Percentiles rank a stretch among this genome's conserved stretches.
Conservation (phyloP, 1,140 invertebrate species). For the Zaprionus nigranus region DNA sequence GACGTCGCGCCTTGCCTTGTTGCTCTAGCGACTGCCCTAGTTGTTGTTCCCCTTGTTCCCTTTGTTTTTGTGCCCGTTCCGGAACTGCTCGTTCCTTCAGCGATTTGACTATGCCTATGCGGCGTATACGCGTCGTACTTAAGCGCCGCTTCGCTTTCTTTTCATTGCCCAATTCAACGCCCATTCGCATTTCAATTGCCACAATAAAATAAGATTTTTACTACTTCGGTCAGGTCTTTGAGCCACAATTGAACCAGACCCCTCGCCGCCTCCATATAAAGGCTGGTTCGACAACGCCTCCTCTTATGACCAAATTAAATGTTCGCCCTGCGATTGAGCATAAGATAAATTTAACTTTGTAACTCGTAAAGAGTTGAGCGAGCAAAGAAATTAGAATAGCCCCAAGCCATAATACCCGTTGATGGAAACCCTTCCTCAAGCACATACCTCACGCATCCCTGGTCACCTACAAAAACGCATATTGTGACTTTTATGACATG, state of each 20-base stretch:
- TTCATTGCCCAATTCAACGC: conserved; percentile 81
- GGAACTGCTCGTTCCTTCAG: not conserved
- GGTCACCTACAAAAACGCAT: not conserved
- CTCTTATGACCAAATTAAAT: conserved; percentile 60
- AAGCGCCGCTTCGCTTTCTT: conserved; percentile 41
- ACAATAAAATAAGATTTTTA: conserved; percentile 78
- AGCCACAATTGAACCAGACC: conserved; percentile 39
- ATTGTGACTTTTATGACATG: conserved; percentile 55
- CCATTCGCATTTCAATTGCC: conserved; percentile 80
- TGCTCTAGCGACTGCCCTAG: not conserved
- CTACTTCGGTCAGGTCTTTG: conserved; percentile 63
- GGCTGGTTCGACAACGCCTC: conserved; percentile 42
- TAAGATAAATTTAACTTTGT: conserved; percentile 46
- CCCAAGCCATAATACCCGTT: not conserved
- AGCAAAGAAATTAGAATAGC: conserved; percentile 23
- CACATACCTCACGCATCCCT: not conserved
- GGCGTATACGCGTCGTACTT: conserved; percentile 35
- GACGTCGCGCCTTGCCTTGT: conserved; percentile 12
- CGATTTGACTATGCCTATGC: conserved; percentile 39
- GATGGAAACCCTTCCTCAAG: not conserved
- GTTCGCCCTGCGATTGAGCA: conserved; percentile 36
- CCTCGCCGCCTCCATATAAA: conserved; percentile 35
- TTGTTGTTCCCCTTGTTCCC: not conserved
- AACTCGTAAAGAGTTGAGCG: conserved; percentile 48
- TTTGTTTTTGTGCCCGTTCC: not conserved